A percentile compares a stretch with the other conserved stretches of the same genome.
These are phyloP conservation scores for Oppia nitens DNA, from an alignment of 1,140 invertebrate genomes.

Conservation along the genomic window DNA sequence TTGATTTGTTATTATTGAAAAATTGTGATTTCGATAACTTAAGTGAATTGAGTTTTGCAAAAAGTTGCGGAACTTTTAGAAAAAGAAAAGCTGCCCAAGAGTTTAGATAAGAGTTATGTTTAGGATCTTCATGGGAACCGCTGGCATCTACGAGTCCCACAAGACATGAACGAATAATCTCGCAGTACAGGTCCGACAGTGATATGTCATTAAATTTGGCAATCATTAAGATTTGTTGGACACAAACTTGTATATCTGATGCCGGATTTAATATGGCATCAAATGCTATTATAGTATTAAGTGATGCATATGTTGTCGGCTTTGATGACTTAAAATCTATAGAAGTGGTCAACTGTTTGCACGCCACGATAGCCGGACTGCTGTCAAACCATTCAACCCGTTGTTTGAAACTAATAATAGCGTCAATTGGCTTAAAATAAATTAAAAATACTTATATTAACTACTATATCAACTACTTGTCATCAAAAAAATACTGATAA, in stretches of 20 bases:
- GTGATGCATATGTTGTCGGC: not conserved
- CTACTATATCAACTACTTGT: not conserved
- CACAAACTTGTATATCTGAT: conserved; percentile 55
- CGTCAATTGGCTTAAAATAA: not conserved
- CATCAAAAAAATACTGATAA: not conserved
- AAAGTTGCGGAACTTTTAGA: conserved; percentile 48
- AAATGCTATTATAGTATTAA: conserved; percentile 20
- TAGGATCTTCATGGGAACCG: conserved; percentile 40
- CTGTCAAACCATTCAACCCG: conserved; percentile 4
- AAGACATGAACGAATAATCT: conserved; percentile 70
- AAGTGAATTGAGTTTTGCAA: conserved; percentile 22
- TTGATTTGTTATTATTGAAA: not conserved
- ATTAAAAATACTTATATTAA: not conserved
- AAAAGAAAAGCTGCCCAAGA: conserved; percentile 79
- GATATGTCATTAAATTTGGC: conserved; percentile 40
- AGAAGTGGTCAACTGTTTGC: not conserved
- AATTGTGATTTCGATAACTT: not conserved
- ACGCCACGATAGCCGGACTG: not conserved
- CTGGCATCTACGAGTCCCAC: conserved; percentile 56
- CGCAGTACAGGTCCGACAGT: conserved; percentile 48
- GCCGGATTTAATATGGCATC: conserved; percentile 58
- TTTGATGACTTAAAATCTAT: not conserved
- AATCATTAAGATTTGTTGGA: conserved; percentile 60
- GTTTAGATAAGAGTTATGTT: conserved; percentile 48
- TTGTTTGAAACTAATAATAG: not conserved